Conservation (phyloP, 2,113 vertebrate genomes). For the Antechinus flavipes region DNA sequence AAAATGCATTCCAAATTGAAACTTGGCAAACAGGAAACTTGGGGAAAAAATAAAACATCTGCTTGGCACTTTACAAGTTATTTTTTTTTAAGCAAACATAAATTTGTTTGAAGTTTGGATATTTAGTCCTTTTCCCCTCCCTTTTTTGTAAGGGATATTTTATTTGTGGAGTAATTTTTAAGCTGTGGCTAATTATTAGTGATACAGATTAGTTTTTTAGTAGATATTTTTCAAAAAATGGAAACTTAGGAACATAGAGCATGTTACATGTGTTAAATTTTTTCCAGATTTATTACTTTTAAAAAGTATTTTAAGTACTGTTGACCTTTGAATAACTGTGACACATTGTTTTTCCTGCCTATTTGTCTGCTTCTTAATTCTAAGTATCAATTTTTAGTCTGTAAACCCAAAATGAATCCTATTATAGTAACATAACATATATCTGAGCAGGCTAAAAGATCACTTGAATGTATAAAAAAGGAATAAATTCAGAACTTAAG, state of each 20-base stretch:
- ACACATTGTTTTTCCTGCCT: neutral
- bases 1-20: conserved; percentile 68
- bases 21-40: conserved; percentile 70
- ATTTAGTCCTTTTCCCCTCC: conserved; percentile 54
- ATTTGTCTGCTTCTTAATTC: conserved; percentile 33
- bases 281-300: neutral
- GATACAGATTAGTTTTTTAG: conserved; percentile 23
- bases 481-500: conserved; percentile 18
- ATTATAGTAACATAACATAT: conserved; percentile 13
- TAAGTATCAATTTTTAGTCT: conserved; percentile 13
- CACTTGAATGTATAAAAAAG: conserved; percentile 60
- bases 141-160: conserved; percentile 38
- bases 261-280: conserved; percentile 25
- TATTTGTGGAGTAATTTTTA: conserved; percentile 36
- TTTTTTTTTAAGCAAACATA: conserved; percentile 52
- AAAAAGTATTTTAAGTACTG: neutral
- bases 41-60: conserved; percentile 54
- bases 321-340: conserved; percentile 30
- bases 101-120: conserved; percentile 61
- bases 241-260: neutral
- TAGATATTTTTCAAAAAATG: conserved; percentile 47
- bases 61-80: conserved; percentile 67
- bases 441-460: conserved; percentile 1
- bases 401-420: conserved; percentile 11
- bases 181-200: conserved; percentile 3